Evolutionary conservation across 2,113 vertebrate species (phyloP).

Genomic region (Helogale parvula): DNA sequence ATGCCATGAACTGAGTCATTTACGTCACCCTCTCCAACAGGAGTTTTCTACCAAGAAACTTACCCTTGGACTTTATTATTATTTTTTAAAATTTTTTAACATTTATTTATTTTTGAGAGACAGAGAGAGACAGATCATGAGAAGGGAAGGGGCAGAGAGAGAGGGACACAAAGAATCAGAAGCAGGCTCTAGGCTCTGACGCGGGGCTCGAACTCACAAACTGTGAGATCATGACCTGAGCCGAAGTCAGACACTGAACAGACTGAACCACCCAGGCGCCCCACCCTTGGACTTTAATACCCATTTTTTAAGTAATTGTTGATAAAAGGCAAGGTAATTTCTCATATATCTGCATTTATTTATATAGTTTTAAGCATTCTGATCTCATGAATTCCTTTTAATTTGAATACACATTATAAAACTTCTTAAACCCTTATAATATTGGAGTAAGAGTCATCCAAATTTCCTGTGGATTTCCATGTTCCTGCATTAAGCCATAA

Average conservation of each 20-base stretch:
- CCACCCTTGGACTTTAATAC: background rate
- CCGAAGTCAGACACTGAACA: no score
- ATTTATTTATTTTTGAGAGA: no score
- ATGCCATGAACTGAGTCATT: background rate
- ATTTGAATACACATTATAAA: background rate
- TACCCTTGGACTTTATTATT: background rate
- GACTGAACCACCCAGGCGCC: no score
- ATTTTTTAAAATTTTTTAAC: background rate
- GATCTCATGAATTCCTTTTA: slow-evolving; percentile 3
- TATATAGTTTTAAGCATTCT: background rate
- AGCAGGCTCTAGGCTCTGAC: no score
- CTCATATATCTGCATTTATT: background rate
- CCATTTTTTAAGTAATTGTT: slow-evolving; percentile 14
- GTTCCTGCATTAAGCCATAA: background rate
- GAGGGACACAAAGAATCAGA: no score
- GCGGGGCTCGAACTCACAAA: no score
- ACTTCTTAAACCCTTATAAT: slow-evolving; percentile 14
- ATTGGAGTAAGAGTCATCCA: background rate
- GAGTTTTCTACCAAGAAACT: background rate
- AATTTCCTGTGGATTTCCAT: slow-evolving; percentile 34
- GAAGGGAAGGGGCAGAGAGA: no score
- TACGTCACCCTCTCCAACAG: background rate
- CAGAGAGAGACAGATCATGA: no score
- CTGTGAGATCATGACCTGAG: no score
- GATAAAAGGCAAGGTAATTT: slow-evolving; percentile 22